These are phyloP conservation scores for Sebastes taczanowskii DNA, from an alignment of 2,797 vertebrate species.

Conservation along the genomic window DNA sequence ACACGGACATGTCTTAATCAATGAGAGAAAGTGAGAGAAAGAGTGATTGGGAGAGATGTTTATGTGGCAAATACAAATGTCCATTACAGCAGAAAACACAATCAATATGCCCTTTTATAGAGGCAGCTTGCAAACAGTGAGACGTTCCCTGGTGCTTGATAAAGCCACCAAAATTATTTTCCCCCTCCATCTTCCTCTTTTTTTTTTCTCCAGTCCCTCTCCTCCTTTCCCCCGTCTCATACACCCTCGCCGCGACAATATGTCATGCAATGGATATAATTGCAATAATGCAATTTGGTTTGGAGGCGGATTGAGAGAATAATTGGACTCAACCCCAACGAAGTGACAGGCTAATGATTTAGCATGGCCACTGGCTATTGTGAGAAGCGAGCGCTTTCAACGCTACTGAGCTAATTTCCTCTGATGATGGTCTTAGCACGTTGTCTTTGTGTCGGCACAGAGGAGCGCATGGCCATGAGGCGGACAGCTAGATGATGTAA, in stretches of 20 bases:
- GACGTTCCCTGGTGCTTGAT: constrained; percentile 42
- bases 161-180: constrained; percentile 61
- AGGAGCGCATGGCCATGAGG: constrained; percentile 74
- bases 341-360: constrained; percentile 80
- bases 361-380: constrained; percentile 82
- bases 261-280: constrained; percentile 80
- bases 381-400: constrained; percentile 78
- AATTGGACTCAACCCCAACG: constrained; percentile 79
- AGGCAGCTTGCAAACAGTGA: constrained; percentile 43
- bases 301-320: constrained; percentile 81
- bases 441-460: constrained; percentile 74
- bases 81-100: constrained; percentile 59
- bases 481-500: constrained; percentile 77
- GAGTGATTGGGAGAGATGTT: constrained; percentile 43
- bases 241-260: constrained; percentile 69
- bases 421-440: constrained; percentile 80
- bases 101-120: constrained; percentile 64
- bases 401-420: constrained; percentile 80
- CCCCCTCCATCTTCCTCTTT: constrained; percentile 30
- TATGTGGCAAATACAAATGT: constrained; percentile 63
- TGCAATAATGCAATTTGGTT: constrained; percentile 84
- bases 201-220: constrained; percentile 19
- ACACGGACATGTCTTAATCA: constrained; percentile 48
- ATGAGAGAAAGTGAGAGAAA: constrained; percentile 23
- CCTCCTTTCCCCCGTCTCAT: constrained; percentile 42